Conservation (phyloP, 1,140 invertebrate genomes). For the Epicauta chinensis region DNA sequence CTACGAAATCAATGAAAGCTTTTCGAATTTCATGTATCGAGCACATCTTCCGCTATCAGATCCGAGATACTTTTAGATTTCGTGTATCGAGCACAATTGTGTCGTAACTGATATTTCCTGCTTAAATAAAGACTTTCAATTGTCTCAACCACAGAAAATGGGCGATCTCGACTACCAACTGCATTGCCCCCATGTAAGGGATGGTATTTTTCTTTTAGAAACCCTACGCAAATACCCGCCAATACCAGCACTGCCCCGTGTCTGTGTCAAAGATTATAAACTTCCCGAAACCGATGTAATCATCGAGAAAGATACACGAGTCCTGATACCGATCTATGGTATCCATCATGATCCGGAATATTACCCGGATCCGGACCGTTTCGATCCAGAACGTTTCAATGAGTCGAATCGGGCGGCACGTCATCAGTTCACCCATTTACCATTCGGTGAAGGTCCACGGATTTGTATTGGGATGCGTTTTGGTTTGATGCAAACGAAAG, state of each 20-base stretch:
- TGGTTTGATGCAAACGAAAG: constrained; percentile 30
- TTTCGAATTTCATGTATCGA: too few species aligned
- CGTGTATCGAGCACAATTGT: too few species aligned
- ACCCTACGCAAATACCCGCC: constrained; percentile 46
- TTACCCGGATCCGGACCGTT: constrained; percentile 60
- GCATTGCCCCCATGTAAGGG: too few species aligned
- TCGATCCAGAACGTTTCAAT: constrained; percentile 58
- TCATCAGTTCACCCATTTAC: constrained; percentile 54
- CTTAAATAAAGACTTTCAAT: too few species aligned
- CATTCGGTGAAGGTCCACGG: constrained; percentile 71
- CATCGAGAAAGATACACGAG: constrained; percentile 39
- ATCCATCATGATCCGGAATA: constrained; percentile 55
- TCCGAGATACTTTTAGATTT: too few species aligned
- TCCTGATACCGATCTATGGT: constrained; percentile 45
- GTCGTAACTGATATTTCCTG: too few species aligned
- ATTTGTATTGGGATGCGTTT: constrained; percentile 60
- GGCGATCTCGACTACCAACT: too few species aligned
- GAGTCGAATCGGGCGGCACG: constrained; percentile 44
- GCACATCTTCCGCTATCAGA: too few species aligned
- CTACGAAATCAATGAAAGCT: too few species aligned
- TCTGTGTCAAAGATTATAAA: constrained; percentile 39
- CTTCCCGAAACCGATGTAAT: constrained; percentile 33
- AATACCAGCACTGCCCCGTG: constrained; percentile 36
- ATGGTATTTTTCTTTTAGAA: too few species aligned
- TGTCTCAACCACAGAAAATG: too few species aligned